phyloP scores from a whole-genome alignment of 2,113 vertebrate genomes.

The Epinephelus lanceolatus region DNA sequence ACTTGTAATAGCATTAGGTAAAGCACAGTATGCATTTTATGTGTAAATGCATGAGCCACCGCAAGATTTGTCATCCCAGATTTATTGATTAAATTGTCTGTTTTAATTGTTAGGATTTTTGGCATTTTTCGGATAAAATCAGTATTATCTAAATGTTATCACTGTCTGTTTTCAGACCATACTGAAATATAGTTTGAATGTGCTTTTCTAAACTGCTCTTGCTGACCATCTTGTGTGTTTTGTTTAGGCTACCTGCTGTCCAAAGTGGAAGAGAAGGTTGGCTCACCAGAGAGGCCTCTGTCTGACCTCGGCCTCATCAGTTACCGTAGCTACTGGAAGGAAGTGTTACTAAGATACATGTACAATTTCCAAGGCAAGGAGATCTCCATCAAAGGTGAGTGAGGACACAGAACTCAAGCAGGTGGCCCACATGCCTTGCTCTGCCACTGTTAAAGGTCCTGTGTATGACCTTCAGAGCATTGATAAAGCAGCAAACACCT shows the following conservation, averaged over 20 bases:
- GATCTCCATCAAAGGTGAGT: constrained; percentile 96
- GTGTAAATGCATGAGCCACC: background rate
- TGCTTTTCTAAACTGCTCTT: background rate
- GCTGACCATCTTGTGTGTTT: background rate
- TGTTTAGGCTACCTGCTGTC: constrained; percentile 94
- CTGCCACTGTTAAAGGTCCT: background rate
- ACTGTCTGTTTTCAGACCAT: background rate
- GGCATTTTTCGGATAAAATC: background rate
- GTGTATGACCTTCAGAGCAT: too few relatives aligned
- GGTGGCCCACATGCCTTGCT: background rate
- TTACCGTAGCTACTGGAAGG: constrained; percentile 99
- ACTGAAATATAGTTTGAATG: background rate
- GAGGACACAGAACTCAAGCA: background rate
- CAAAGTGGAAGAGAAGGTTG: constrained; percentile 98
- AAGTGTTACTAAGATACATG: constrained; percentile 96
- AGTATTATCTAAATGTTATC: background rate
- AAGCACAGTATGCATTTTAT: background rate
- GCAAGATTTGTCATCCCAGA: background rate
- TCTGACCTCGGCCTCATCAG: constrained; percentile 98
- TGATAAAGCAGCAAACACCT: too few relatives aligned
- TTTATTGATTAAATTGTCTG: background rate
- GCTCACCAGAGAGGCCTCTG: constrained; percentile 95
- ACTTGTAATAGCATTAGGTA: background rate
- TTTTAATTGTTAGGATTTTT: background rate
- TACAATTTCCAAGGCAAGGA: constrained; percentile 99